A percentile compares a stretch with the other conserved stretches of the same genome.
phyloP scores from a whole-genome alignment of 2,888 invertebrate genomes.

The Cynaeus angustus region DNA sequence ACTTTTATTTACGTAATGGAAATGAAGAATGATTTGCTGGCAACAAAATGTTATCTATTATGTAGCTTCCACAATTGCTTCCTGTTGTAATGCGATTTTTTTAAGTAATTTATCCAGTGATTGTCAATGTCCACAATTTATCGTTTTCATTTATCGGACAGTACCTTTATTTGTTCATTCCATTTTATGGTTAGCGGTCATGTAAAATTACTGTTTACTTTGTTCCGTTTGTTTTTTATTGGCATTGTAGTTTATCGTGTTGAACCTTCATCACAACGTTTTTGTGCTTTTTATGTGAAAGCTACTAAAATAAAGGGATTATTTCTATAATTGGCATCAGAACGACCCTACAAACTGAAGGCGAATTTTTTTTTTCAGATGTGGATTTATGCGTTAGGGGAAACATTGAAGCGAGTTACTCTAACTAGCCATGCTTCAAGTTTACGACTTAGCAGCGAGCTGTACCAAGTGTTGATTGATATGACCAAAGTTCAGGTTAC shows the following conservation, averaged over 20 bases:
- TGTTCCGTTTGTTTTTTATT: constrained; percentile 21
- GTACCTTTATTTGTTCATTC: constrained; percentile 27
- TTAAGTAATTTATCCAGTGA: constrained; percentile 35
- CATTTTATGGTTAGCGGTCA: constrained; percentile 19
- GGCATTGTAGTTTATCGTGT: constrained; percentile 4
- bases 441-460: constrained; percentile 72
- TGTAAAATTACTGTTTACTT: constrained; percentile 18
- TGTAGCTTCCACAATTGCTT: too few relatives aligned
- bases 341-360: not conserved
- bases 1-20: too few relatives aligned
- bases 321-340: constrained; percentile 1
- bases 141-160: constrained; percentile 37
- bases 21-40: too few relatives aligned
- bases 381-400: constrained; percentile 77
- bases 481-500: constrained; percentile 75
- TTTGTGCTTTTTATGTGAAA: constrained; percentile 7
- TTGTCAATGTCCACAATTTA: constrained; percentile 36
- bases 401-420: constrained; percentile 74
- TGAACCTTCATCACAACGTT: constrained; percentile 7
- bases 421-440: constrained; percentile 69
- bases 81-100: not conserved
- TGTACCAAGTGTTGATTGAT: constrained; percentile 74
- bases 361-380: constrained; percentile 71
- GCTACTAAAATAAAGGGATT: not conserved
- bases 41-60: too few relatives aligned